Conservation (phyloP, 2,888 invertebrate species). For the Epistrophe eligans region DNA sequence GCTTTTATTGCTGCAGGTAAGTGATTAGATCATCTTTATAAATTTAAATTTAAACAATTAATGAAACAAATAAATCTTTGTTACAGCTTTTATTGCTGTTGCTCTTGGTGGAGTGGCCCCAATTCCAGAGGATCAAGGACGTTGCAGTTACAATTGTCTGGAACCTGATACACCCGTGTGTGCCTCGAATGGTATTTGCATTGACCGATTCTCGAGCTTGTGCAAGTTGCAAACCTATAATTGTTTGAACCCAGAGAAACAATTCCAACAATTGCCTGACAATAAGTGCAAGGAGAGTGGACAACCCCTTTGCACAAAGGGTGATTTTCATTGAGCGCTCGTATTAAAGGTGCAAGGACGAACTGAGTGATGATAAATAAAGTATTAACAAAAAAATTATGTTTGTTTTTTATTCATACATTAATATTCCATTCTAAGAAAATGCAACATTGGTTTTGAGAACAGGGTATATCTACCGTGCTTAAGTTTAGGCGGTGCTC, state of each 20-base stretch:
- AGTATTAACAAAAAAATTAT: not conserved
- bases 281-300: constrained; percentile 77
- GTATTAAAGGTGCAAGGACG: not conserved
- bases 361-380: not conserved
- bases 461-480: too few species aligned
- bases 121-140: constrained; percentile 21
- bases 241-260: constrained; percentile 79
- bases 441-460: too few species aligned
- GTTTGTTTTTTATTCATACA: not conserved
- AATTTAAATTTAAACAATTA: not conserved
- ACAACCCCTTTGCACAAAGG: constrained; percentile 6
- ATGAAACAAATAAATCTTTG: not conserved
- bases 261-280: constrained; percentile 77
- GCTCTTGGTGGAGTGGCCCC: constrained; percentile 21
- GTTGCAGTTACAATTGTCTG: constrained; percentile 77
- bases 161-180: constrained; percentile 77
- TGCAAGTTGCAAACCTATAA: constrained; percentile 79
- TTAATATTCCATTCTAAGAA: too few species aligned
- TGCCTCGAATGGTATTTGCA: constrained; percentile 79
- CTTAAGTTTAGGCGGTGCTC: too few species aligned
- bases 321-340: not conserved
- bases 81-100: constrained; percentile 11
- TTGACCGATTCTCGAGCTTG: constrained; percentile 77
- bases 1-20: constrained; percentile 10
- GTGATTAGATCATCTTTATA: not conserved